Percentiles rank a stretch among this genome's conserved stretches.
Conservation (phyloP, 2,113 vertebrate species). For the Stigmatopora nigra region DNA sequence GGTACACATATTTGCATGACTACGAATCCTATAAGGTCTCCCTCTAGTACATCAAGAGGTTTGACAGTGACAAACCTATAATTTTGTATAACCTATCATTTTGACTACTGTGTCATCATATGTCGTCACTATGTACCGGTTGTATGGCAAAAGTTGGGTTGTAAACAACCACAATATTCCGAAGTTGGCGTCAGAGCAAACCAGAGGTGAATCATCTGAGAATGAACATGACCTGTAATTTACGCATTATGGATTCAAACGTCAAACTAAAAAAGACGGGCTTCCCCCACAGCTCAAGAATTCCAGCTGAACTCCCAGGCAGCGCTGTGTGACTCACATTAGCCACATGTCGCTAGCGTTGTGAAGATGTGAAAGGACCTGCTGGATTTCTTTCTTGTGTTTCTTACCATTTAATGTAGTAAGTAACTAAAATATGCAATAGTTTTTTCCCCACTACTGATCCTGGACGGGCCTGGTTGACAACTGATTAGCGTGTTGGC, state of each 20-base stretch:
- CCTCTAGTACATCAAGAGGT: background rate
- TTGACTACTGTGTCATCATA: background rate
- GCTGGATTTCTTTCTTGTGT: constrained; percentile 10
- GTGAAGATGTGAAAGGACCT: constrained; percentile 5
- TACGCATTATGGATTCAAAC: background rate
- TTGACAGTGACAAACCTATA: background rate
- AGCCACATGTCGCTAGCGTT: background rate
- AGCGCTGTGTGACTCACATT: constrained; percentile 6
- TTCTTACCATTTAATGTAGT: background rate
- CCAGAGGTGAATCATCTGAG: background rate
- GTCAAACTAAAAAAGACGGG: background rate
- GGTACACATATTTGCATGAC: background rate
- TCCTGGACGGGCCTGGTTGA: no score
- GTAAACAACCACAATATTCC: background rate
- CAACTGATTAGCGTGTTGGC: no score
- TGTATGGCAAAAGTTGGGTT: background rate
- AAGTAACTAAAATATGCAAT: no score
- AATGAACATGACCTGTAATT: background rate
- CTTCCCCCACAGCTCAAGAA: background rate
- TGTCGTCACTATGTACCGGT: background rate
- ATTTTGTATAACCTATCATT: background rate
- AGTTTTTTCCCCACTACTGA: no score
- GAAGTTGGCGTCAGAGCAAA: background rate
- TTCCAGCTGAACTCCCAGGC: background rate
- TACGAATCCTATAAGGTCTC: background rate